These are phyloP conservation scores for Peromyscus leucopus DNA, from an alignment of 2,113 vertebrate genomes.

Conservation along the genomic window DNA sequence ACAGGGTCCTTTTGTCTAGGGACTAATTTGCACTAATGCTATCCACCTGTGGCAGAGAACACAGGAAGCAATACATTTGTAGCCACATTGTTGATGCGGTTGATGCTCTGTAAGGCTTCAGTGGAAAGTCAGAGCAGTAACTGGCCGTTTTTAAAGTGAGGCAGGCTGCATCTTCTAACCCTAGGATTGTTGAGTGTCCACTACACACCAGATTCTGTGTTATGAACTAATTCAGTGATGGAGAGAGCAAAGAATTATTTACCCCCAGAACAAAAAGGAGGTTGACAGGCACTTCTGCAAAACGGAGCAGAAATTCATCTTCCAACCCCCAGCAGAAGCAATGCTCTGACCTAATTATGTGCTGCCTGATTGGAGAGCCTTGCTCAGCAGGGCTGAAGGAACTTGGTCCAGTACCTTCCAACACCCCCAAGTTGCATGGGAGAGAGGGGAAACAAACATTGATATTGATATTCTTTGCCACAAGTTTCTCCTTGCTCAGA, in stretches of 20 bases:
- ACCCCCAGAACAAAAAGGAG: not conserved
- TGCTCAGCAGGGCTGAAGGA: not conserved
- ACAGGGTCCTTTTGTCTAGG: not conserved
- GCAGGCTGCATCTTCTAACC: not conserved
- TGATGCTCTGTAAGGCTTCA: not conserved
- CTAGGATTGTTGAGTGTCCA: not conserved
- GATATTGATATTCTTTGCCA: not conserved
- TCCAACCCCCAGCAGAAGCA: not conserved
- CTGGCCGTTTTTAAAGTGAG: not conserved
- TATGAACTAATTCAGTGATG: not conserved
- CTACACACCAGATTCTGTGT: not conserved
- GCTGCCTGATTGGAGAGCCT: not conserved
- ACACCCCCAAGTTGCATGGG: not conserved
- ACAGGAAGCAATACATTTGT: not conserved
- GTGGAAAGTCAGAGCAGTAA: not conserved
- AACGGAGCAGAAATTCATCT: constrained; percentile 45
- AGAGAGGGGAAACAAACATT: not conserved
- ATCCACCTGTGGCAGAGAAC: not conserved
- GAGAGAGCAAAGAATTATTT: constrained; percentile 4
- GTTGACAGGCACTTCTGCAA: not conserved
- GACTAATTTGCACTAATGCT: not conserved
- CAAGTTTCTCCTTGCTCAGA: constrained; percentile 1
- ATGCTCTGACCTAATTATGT: not conserved
- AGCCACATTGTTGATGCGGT: not conserved
- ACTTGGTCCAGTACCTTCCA: not conserved